Conservation (phyloP, 2,113 vertebrate species). For the Alexandromys fortis region DNA sequence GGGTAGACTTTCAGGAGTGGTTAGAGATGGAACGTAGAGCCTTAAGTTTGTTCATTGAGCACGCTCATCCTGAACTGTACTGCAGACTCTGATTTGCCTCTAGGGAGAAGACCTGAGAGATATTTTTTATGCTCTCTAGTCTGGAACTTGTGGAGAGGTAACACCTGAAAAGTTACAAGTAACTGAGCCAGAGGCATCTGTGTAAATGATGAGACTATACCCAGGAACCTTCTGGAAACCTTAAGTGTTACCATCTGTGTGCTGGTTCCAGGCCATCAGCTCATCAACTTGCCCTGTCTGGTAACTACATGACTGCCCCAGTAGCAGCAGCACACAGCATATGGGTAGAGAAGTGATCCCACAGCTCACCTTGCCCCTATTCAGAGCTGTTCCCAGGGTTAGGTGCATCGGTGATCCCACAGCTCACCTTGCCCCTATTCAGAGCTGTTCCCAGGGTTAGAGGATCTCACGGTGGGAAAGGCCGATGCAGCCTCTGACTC, state of each 20-base stretch:
- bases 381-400: background rate
- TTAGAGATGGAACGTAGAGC: too few species aligned
- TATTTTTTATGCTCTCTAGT: background rate
- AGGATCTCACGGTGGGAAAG: rapidly evolving
- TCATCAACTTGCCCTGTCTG: background rate
- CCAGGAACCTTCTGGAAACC: background rate
- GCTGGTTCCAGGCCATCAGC: background rate
- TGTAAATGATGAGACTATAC: background rate
- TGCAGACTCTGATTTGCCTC: background rate
- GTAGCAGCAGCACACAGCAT: background rate
- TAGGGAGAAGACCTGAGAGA: background rate
- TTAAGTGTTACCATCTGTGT: background rate
- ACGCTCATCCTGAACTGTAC: background rate
- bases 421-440: rapidly evolving
- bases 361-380: rapidly evolving
- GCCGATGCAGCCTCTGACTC: background rate
- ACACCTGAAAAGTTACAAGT: too few species aligned
- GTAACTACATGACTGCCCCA: background rate
- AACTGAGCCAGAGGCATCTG: rapidly evolving
- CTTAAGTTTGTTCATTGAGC: background rate
- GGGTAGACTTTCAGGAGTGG: background rate
- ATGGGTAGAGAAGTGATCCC: rapidly evolving
- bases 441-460: background rate
- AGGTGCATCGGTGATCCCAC: background rate
- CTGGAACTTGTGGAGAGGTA: background rate